Conservation (phyloP, 2,797 vertebrate genomes). For the Acestrorhynchus altus region DNA sequence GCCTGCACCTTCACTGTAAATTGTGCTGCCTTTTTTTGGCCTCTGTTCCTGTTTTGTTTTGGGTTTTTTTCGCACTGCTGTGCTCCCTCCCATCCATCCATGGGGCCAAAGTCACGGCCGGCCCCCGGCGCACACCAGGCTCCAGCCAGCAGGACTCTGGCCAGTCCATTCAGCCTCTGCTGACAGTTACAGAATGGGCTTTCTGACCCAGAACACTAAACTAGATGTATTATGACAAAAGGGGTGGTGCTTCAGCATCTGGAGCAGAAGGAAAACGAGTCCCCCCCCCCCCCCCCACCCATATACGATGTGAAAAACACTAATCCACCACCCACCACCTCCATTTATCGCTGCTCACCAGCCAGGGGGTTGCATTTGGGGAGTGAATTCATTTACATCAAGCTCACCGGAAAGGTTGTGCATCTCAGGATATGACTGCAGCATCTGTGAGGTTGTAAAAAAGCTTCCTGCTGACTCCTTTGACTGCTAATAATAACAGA, state of each 20-base stretch:
- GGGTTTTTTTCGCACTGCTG: background rate
- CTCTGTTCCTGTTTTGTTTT: constrained; percentile 26
- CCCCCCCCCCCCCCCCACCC: background rate
- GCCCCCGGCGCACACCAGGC: constrained; percentile 66
- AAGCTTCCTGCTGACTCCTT: background rate
- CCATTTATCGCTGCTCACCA: background rate
- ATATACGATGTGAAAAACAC: background rate
- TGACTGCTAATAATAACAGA: constrained; percentile 18
- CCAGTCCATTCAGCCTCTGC: constrained; percentile 69
- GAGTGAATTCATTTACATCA: background rate
- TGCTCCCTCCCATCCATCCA: constrained; percentile 21
- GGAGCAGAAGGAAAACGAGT: constrained; percentile 59
- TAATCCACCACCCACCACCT: background rate
- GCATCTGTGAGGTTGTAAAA: background rate
- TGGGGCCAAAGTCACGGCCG: constrained; percentile 64
- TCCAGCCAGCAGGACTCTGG: constrained; percentile 70
- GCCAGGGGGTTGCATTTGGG: background rate
- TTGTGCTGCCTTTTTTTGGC: constrained; percentile 46
- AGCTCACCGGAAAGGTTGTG: background rate
- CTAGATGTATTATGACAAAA: constrained; percentile 73
- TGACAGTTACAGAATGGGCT: constrained; percentile 77
- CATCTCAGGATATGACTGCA: background rate
- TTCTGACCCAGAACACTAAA: constrained; percentile 76
- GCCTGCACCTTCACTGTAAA: constrained; percentile 40
- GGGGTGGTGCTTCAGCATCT: constrained; percentile 56